A percentile compares a stretch with the other conserved stretches of the same genome.
phyloP scores from a whole-genome alignment of 2,888 invertebrate genomes.

The Galeruca laticollis region DNA sequence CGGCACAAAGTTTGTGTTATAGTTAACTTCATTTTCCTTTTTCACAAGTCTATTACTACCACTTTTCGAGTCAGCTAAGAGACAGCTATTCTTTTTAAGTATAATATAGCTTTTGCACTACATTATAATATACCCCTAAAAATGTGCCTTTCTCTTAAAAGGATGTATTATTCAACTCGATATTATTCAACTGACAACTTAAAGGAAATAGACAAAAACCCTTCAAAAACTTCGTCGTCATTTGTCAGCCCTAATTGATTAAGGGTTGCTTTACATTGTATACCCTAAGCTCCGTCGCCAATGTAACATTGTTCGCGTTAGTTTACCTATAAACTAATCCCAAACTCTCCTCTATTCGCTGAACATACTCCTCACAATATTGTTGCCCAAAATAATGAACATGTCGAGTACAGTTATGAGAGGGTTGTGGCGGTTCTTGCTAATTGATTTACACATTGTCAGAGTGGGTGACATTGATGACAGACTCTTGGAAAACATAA shows the following conservation, averaged over 20 bases:
- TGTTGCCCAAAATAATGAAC: conserved; percentile 44
- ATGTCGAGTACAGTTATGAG: conserved; percentile 40
- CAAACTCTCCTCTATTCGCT: conserved; percentile 33
- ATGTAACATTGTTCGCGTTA: conserved; percentile 45
- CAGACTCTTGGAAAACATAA: not conserved
- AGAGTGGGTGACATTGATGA: conserved; percentile 1
- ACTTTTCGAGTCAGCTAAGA: too few relatives aligned
- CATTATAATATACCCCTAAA: not conserved
- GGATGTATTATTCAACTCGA: not conserved
- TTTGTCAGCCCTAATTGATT: conserved; percentile 40
- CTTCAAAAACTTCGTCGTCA: not conserved
- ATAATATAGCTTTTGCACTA: too few relatives aligned
- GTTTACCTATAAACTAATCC: conserved; percentile 44
- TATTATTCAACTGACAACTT: not conserved
- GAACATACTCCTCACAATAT: conserved; percentile 42
- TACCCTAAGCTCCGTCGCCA: conserved; percentile 35
- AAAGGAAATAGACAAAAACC: not conserved
- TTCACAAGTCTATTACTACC: too few relatives aligned
- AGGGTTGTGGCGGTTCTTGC: conserved; percentile 14
- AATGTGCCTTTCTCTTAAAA: not conserved
- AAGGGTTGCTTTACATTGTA: conserved; percentile 42
- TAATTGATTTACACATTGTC: conserved; percentile 19
- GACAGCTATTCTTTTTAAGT: too few relatives aligned
- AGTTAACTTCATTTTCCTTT: too few relatives aligned
- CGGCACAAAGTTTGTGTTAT: too few relatives aligned